Evolutionary conservation across 2,888 invertebrate species (phyloP).

Genomic region (Chrysomela aeneicollis): DNA sequence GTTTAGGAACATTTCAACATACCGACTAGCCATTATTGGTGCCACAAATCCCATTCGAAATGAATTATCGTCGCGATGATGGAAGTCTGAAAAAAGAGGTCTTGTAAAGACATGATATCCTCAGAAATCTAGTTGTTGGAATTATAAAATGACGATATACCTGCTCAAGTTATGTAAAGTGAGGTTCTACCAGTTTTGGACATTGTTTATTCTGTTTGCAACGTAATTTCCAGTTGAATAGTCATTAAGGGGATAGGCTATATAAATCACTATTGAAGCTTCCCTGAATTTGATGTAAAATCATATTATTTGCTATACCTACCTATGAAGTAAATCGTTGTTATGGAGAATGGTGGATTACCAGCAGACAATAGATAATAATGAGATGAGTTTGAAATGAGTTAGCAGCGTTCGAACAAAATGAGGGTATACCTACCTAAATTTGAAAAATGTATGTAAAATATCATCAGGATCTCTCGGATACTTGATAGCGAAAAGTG

Average conservation of each 20-base stretch:
- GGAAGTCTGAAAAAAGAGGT: background rate
- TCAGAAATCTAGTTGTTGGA: background rate
- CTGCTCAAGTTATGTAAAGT: background rate
- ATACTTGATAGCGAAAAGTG: no score
- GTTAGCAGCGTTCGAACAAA: no score
- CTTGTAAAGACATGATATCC: background rate
- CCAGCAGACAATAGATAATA: no score
- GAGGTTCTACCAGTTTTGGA: background rate
- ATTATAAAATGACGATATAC: background rate
- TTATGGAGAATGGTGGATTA: no score
- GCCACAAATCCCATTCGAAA: slow-evolving; percentile 1
- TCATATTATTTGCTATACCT: no score
- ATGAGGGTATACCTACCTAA: no score
- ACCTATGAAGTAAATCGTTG: no score
- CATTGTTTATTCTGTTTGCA: background rate
- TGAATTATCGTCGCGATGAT: background rate
- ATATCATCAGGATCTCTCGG: no score
- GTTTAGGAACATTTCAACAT: slow-evolving; percentile 1
- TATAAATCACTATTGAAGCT: background rate
- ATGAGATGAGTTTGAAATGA: no score
- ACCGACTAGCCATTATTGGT: background rate
- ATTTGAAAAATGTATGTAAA: no score
- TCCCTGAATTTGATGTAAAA: no score
- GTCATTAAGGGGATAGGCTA: background rate
- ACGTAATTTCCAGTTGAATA: background rate